Evolutionary conservation across 1,140 invertebrate genomes (phyloP), one percentile per base, ranked within the genome.

Genomic region (Drosophila persimilis): DNA sequence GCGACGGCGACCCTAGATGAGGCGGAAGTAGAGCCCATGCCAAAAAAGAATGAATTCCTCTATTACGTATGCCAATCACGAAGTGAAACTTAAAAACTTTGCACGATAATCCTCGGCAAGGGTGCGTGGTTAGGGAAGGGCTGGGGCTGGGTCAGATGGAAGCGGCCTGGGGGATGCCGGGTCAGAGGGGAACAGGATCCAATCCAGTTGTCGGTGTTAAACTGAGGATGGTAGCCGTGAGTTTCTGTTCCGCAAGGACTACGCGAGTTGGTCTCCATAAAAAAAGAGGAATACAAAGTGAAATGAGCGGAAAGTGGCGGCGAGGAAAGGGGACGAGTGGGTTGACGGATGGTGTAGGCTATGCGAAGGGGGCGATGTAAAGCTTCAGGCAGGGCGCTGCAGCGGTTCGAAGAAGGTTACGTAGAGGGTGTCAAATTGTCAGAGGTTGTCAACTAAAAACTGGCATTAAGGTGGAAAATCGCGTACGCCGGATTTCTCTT

Each of bases 11-110:
- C 35, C 35, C 35, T 13, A 39, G 31, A 15, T 9, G 35, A 24
- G 31, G 13, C 17, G 55, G 55, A 44, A 43, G 55, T 26, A 17
- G 53, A 47, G 45, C 60, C 52, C 58, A 29, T 35, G 43, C 43
- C 31, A 24, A n/a, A 60, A 51, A 39, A 11, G 35, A 39, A 13
- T 11, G 35, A 67, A 55, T 69, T 31, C 50, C 65, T 67, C 47
- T 55, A 84, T 84, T 84, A 84, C 75, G 80, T 79, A 84, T 84
- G 66, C 80, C 80, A 85, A 84, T 79, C 80, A 84, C 80, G 80
- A 76, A 83, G 67, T 62, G 80, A 84, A 84, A 84, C 80, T 84
- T 84, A 84, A 84, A 83, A 84, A 84, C 80, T 84, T 84, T 84
- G 79, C 79, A 65, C 80, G 80, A 84, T 84, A 79, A 84, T 62